Evolutionary conservation across 2,888 invertebrate genomes (phyloP).

Genomic region (Brachycybe producta): DNA sequence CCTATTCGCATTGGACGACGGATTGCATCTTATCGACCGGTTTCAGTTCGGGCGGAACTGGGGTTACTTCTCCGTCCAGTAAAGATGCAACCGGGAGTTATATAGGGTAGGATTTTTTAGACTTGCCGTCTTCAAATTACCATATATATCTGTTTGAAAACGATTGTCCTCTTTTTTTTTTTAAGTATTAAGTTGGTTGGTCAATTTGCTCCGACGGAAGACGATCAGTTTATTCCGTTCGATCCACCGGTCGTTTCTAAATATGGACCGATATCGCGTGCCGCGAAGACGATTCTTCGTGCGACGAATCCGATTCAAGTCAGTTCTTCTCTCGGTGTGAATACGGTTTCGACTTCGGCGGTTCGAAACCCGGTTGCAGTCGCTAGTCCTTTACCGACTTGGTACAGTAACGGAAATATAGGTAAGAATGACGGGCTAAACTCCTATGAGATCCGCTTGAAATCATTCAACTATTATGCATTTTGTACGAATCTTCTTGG

Average conservation of each 20-base stretch:
- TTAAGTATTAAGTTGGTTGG: background rate
- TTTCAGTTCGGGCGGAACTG: slow-evolving; percentile 4
- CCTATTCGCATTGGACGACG: slow-evolving; percentile 9
- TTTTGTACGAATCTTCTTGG: too few species aligned
- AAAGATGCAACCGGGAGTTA: background rate
- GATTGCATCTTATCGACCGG: slow-evolving; percentile 16
- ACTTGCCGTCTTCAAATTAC: too few species aligned
- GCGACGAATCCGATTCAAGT: slow-evolving; percentile 22
- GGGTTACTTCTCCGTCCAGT: background rate
- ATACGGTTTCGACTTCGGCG: slow-evolving; percentile 29
- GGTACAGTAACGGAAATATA: slow-evolving; percentile 28
- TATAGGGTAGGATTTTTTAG: too few species aligned
- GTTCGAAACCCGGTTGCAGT: slow-evolving; percentile 40
- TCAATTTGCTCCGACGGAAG: slow-evolving; percentile 35
- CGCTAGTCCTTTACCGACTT: slow-evolving; percentile 32
- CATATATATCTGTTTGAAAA: too few species aligned
- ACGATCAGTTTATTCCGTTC: slow-evolving; percentile 54
- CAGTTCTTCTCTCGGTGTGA: slow-evolving; percentile 31
- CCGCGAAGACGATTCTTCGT: slow-evolving; percentile 24
- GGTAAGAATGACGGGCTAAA: too few species aligned
- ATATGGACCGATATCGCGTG: slow-evolving; percentile 53
- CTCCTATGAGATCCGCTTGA: too few species aligned
- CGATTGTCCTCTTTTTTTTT: background rate
- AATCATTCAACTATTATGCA: too few species aligned
- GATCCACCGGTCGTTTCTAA: slow-evolving; percentile 51